Evolutionary conservation across 2,888 invertebrate species (phyloP).

Genomic region (Xylota sylvarum): DNA sequence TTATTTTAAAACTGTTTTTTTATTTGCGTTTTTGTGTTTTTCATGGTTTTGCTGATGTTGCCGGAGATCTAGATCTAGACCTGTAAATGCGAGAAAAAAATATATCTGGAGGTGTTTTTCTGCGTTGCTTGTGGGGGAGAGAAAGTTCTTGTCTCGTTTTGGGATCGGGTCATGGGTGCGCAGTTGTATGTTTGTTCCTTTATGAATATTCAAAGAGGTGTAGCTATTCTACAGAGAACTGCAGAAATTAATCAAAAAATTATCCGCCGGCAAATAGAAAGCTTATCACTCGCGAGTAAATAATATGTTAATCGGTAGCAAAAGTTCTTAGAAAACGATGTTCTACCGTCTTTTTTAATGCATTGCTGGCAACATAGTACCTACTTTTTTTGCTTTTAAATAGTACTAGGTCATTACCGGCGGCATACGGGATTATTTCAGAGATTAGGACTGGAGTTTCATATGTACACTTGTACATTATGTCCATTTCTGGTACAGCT

Average conservation of each 20-base stretch:
- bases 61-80: constrained; percentile 34
- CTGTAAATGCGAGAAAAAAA: constrained; percentile 3
- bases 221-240: not conserved
- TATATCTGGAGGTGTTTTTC: not conserved
- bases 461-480: too few relatives aligned
- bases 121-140: constrained; percentile 37
- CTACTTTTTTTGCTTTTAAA: too few relatives aligned
- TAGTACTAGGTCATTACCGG: too few relatives aligned
- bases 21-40: constrained; percentile 17
- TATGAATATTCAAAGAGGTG: constrained; percentile 36
- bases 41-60: not conserved
- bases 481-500: too few relatives aligned
- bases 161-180: constrained; percentile 31
- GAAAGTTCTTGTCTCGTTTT: constrained; percentile 63
- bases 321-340: too few relatives aligned
- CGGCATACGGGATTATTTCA: too few relatives aligned
- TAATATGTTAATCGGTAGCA: not conserved
- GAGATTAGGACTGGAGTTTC: too few relatives aligned
- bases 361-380: too few relatives aligned
- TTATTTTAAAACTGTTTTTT: constrained; percentile 31
- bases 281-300: not conserved
- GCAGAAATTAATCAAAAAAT: constrained; percentile 1
- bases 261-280: constrained; percentile 32
- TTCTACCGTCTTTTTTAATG: too few relatives aligned
- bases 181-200: constrained; percentile 36